Evolutionary conservation across 2,888 invertebrate genomes (phyloP).

Genomic region (Melanostoma scalare): DNA sequence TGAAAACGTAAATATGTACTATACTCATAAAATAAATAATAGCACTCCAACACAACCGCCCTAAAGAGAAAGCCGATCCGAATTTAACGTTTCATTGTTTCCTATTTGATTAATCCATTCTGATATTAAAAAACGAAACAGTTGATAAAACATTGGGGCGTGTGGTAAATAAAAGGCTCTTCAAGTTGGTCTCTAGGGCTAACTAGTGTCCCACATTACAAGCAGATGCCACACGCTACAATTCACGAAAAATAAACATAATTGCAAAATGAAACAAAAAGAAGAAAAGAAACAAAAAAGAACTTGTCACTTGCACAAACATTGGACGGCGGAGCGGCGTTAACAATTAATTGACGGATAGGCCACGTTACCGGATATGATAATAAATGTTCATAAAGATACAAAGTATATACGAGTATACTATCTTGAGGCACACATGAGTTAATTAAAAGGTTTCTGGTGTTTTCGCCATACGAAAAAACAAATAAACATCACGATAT

Average conservation of each 20-base stretch:
- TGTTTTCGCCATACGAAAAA: neutral
- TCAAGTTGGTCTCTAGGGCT: neutral
- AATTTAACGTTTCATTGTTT: neutral
- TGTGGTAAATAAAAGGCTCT: too few species aligned
- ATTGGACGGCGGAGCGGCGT: neutral
- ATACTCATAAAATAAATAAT: too few species aligned
- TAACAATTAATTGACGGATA: neutral
- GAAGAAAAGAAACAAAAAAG: neutral
- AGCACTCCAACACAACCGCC: too few species aligned
- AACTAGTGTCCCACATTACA: neutral
- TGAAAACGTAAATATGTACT: too few species aligned
- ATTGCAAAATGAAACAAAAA: too few species aligned
- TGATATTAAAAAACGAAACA: neutral
- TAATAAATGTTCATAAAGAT: neutral
- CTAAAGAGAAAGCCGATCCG: too few species aligned
- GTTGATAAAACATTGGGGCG: neutral
- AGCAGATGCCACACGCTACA: conserved; percentile 18
- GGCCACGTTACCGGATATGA: conserved; percentile 12
- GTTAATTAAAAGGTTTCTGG: neutral
- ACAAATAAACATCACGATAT: too few species aligned
- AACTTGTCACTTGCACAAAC: conserved; percentile 16
- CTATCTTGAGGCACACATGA: conserved; percentile 13
- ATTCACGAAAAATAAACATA: conserved; percentile 12
- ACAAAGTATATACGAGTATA: conserved; percentile 4
- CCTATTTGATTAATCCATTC: neutral